These are phyloP conservation scores for Hyles lineata DNA, from an alignment of 2,888 invertebrate genomes.

Conservation along the genomic window DNA sequence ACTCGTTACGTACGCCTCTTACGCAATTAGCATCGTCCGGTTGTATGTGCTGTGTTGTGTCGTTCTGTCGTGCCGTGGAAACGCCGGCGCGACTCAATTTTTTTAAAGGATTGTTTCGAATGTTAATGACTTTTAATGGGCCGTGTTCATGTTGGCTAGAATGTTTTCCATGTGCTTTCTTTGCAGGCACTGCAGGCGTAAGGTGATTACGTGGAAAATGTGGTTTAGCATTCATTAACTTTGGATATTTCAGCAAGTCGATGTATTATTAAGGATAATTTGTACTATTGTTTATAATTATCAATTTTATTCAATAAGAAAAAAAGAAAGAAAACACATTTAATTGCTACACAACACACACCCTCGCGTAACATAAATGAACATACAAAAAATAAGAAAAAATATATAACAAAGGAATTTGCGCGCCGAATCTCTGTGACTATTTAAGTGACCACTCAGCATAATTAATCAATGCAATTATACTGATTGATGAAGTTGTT, in stretches of 20 bases:
- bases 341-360: too few species aligned
- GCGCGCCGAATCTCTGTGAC: too few species aligned
- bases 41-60: conserved; percentile 21
- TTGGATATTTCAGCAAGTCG: neutral
- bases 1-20: conserved; percentile 77
- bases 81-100: conserved; percentile 22
- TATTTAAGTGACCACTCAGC: too few species aligned
- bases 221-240: conserved; percentile 10
- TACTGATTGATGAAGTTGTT: neutral
- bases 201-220: conserved; percentile 19
- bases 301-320: neutral
- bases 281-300: neutral
- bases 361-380: too few species aligned
- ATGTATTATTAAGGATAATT: neutral
- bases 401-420: too few species aligned
- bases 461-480: neutral
- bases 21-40: conserved; percentile 74
- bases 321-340: too few species aligned
- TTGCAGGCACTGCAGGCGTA: conserved; percentile 1
- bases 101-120: conserved; percentile 28
- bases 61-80: conserved; percentile 32
- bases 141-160: conserved; percentile 21
- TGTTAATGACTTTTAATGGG: conserved; percentile 28
- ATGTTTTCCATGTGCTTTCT: conserved; percentile 19
- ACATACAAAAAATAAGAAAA: too few species aligned